These are phyloP conservation scores for Ischnura elegans DNA, from an alignment of 2,888 invertebrate genomes.

Conservation along the genomic window DNA sequence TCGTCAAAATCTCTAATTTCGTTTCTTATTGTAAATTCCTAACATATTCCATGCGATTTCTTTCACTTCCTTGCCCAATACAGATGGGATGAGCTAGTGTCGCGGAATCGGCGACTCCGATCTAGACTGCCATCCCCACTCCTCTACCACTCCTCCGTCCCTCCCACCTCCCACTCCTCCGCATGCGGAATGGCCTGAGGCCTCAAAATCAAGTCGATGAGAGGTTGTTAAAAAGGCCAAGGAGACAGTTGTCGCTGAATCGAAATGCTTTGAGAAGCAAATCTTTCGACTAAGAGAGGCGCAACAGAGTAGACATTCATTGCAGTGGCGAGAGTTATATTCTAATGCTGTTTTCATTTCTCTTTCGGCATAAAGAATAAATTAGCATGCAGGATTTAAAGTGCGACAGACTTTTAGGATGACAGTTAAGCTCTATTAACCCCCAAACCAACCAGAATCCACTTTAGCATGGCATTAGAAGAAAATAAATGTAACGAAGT, in stretches of 20 bases:
- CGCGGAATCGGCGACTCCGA: not conserved
- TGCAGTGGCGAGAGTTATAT: not conserved
- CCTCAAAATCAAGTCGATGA: conserved; percentile 1
- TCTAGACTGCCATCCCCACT: not conserved
- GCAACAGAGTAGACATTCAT: not conserved
- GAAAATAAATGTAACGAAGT: no score
- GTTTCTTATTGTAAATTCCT: no score
- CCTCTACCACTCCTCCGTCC: not conserved
- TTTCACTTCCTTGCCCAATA: no score
- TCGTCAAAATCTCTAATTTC: no score
- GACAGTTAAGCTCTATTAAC: no score
- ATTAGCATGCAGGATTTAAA: no score
- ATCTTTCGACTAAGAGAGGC: not conserved
- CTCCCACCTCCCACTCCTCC: not conserved
- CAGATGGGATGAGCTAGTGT: not conserved
- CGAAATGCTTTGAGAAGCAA: conserved; percentile 25
- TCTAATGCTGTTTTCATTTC: not conserved
- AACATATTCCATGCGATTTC: no score
- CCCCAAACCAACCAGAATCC: no score
- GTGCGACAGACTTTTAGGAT: no score
- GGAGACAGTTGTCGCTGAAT: conserved; percentile 21
- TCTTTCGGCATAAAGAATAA: not conserved
- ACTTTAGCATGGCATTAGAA: no score
- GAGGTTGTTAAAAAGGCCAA: not conserved
- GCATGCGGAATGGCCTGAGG: not conserved